Base-by-base conservation (phyloP, 92 coral and sea anemone genomes). In the Actinostola sp. region DNA sequence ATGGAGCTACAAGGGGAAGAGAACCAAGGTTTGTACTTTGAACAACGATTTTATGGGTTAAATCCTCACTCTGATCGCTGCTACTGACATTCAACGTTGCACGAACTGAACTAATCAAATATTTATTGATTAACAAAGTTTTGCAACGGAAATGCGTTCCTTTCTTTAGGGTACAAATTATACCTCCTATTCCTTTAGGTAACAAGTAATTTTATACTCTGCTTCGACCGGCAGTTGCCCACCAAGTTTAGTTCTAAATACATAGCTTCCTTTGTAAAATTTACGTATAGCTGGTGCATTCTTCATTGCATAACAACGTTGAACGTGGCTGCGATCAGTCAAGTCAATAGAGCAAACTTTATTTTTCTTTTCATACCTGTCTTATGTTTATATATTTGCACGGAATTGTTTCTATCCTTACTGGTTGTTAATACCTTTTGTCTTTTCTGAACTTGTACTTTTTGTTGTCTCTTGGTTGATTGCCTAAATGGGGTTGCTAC, bases 1-100 rank as follows among this genome's bases (percentile, higher is more conserved):
- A 29, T 91, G 97, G 97, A 87, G 68, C 44, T 66, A 78, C 52
- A 89, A 76, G 67, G 87, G 92, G 34, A 87, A 77, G 32, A 88
- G 70, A 69, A 74, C 79, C 39, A 90, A 91, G 92, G 97, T 91
- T 66, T 43, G 89, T 53, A 61, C 39, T 51, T 34, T 51, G n/a
- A 9, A 34, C 32, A 2, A 15, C 15, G 33, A 21, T 25, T 58
- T 34, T 59, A 41, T 30, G 7, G 49, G 70, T 48, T 34, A 73
- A 73, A 17, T 73, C 63, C 44, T 54, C 33, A 54, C 67, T 46
- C 46, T 46, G 31, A 41, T 41, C 62, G 11, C 30, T 68, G 33
- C 24, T 43, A 24, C 28, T 29, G 75, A 23, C 32, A 33, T 51
- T 48, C 65, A 15, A 76, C 82, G 73, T 50, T 44, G 61, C 60